phyloP scores from a whole-genome alignment of 1,140 invertebrate species.

The Oedothorax gibbosus region DNA sequence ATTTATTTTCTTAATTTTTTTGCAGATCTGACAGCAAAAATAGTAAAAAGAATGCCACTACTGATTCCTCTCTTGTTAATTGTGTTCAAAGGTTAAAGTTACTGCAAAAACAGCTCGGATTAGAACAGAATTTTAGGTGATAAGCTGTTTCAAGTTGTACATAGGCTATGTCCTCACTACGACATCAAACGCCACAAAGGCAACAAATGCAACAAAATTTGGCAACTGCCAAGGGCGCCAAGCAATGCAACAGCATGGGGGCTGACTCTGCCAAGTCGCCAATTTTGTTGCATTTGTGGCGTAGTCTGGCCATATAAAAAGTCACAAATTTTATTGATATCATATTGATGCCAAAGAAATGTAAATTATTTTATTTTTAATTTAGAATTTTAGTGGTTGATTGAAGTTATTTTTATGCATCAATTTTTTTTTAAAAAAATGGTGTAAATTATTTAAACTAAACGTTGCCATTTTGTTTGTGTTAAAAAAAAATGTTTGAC shows the following conservation, averaged over 20 bases:
- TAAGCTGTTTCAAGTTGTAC: background rate
- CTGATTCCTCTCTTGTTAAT: constrained; percentile 10
- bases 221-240: no score
- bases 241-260: no score
- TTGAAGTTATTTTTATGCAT: background rate
- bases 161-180: no score
- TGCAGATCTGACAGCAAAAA: constrained; percentile 11
- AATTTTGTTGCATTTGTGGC: no score
- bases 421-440: constrained; percentile 11
- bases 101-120: constrained; percentile 38
- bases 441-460: constrained; percentile 6
- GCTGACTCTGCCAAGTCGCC: no score
- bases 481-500: background rate
- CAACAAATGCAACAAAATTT: no score
- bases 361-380: constrained; percentile 16
- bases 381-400: constrained; percentile 1
- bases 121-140: constrained; percentile 41
- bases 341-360: constrained; percentile 47
- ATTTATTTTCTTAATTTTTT: background rate
- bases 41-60: background rate
- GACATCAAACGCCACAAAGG: no score
- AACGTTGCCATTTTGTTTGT: constrained; percentile 11
- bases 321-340: constrained; percentile 15
- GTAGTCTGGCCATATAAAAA: no score
- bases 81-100: constrained; percentile 29